Base-by-base conservation (phyloP, 2,888 invertebrate genomes). In the Drosophila borborema region DNA sequence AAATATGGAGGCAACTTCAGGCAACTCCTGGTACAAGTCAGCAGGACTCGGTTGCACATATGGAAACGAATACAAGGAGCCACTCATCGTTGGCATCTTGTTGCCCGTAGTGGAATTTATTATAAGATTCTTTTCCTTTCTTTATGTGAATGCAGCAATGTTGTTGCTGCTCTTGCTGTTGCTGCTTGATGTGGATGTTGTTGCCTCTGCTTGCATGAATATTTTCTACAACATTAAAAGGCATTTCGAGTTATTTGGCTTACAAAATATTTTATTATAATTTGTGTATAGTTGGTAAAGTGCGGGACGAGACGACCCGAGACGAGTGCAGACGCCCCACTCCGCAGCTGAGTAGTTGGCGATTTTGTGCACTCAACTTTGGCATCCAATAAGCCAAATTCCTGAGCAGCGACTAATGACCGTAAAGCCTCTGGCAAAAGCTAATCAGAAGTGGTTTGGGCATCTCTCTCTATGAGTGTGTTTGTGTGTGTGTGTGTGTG, bases 111-210 rank as follows among this genome's bases (percentile, higher is more conserved):
- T 82, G 86, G 88, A 87, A 87, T 87, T 88, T 87, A 82, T 88
- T 88, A 87, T 86, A 88, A 88, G 86, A 85, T 86, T 77, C 86
- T 76, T 82, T 87, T 87, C 87, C 79, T 80, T 82, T 61, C 70
- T 58, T 76, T 81, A 64, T 75, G 80, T 85, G 87, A 85, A 87
- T 87, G 83, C 80, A 77, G 72, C 72, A 76, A 77, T 66, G 74
- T 77, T 70, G 68, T 58, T 58, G 75, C 54, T 58, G 75, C 56
- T 69, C 66, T 58, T 64, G 38, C 10, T 23, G 20, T 2, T 53
- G 51, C 3, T 53, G n/a, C 6, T 2, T 48, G 34, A 2, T 51
- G 34, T 36, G 20, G 48, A 4, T 48, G 49, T 74, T 65, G 14
- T 38, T 54, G 72, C 63, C 65, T 67, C 61, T 63, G 55, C 46